These are phyloP conservation scores for Alcedo quadribrachys DNA, from an alignment of 2,797 vertebrate species.

Conservation along the genomic window DNA sequence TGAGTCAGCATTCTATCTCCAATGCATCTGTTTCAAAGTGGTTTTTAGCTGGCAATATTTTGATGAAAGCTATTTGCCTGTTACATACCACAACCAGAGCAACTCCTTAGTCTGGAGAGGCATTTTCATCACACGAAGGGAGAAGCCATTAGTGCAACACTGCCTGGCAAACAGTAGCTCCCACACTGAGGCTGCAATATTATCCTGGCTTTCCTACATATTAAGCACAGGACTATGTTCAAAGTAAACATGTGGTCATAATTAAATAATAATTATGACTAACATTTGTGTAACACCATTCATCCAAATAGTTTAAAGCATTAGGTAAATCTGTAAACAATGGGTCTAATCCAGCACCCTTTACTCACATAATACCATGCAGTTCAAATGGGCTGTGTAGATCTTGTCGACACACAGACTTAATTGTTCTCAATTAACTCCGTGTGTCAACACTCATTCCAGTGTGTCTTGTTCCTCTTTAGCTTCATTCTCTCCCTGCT, in stretches of 20 bases:
- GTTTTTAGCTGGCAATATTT: slow-evolving; percentile 4
- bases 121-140: slow-evolving; percentile 4
- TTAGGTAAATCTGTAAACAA: slow-evolving; percentile 58
- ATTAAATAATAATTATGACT: slow-evolving; percentile 60
- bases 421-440: slow-evolving; percentile 62
- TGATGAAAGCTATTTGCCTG: slow-evolving; percentile 13
- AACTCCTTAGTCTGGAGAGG: not conserved
- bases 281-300: slow-evolving; percentile 52
- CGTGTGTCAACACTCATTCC: slow-evolving; percentile 39
- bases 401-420: slow-evolving; percentile 57
- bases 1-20: slow-evolving; percentile 5
- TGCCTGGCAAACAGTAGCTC: slow-evolving; percentile 50
- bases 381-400: slow-evolving; percentile 41
- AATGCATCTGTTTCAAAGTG: slow-evolving; percentile 36
- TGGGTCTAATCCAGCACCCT: slow-evolving; percentile 57
- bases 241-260: slow-evolving; percentile 54
- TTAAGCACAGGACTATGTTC: not conserved
- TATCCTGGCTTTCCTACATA: slow-evolving; percentile 27
- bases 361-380: slow-evolving; percentile 27
- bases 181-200: not conserved
- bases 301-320: slow-evolving; percentile 48
- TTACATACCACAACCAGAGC: slow-evolving; percentile 1
- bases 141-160: not conserved
- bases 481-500: slow-evolving; percentile 9
- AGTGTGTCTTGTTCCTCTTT: not conserved